Evolutionary conservation across 2,888 invertebrate species (phyloP).

Genomic region (Pseudolycoriella hygida): DNA sequence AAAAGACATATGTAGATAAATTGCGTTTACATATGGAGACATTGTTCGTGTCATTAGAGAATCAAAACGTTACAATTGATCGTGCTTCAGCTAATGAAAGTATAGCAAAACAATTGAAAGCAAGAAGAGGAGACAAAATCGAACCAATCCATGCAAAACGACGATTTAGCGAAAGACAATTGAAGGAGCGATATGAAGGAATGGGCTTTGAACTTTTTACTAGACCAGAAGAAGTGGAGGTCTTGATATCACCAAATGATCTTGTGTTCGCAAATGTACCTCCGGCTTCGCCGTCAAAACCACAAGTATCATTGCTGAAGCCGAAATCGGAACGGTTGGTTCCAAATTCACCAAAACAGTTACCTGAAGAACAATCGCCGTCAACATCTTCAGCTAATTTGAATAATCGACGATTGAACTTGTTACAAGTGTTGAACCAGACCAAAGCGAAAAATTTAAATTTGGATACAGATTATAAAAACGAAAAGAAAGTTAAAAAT

Average conservation of each 20-base stretch:
- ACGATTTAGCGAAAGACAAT: constrained; percentile 19
- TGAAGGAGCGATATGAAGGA: constrained; percentile 18
- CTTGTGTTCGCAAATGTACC: too few relatives aligned
- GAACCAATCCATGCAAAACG: constrained; percentile 16
- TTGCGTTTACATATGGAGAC: constrained; percentile 3
- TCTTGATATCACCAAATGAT: too few relatives aligned
- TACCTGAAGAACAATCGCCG: constrained; percentile 4
- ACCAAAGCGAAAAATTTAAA: constrained; percentile 16
- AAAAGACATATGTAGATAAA: background rate
- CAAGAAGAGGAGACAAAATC: constrained; percentile 14
- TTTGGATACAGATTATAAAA: too few relatives aligned
- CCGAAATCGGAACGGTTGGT: constrained; percentile 12
- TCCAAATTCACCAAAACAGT: background rate
- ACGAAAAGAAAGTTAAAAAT: too few relatives aligned
- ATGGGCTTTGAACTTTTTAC: background rate
- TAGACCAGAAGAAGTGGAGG: too few relatives aligned
- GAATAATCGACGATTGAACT: constrained; percentile 21
- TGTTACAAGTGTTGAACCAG: constrained; percentile 22
- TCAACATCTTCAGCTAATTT: constrained; percentile 12
- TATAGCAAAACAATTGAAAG: background rate
- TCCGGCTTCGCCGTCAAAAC: too few relatives aligned
- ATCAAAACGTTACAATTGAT: constrained; percentile 17
- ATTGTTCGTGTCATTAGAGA: constrained; percentile 16
- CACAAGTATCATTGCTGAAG: constrained; percentile 13
- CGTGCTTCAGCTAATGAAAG: constrained; percentile 13